Percentiles rank a stretch among this genome's conserved stretches.
phyloP scores from a whole-genome alignment of 2,113 vertebrate genomes.

The Istiophorus platypterus region DNA sequence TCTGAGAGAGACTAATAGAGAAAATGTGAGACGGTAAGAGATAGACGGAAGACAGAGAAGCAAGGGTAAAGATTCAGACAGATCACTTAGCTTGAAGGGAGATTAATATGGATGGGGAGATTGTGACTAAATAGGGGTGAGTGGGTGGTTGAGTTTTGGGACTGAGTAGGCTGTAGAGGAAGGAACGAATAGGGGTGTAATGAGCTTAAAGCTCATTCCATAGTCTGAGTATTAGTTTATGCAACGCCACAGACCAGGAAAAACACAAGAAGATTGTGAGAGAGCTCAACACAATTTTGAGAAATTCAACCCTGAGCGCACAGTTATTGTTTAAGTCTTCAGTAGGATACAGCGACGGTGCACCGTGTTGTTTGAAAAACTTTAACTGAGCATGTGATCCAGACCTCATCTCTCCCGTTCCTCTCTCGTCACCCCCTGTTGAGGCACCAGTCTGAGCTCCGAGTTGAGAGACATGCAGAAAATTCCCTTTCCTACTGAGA shows the following conservation, averaged over 20 bases:
- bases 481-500: not conserved
- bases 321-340: not conserved
- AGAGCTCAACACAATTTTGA: not conserved
- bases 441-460: not conserved
- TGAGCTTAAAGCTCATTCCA: constrained; percentile 29
- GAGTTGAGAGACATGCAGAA: not conserved
- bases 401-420: not conserved
- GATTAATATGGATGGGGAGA: constrained; percentile 71
- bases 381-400: not conserved
- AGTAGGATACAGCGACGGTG: not conserved
- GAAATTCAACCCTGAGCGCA: not conserved
- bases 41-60: constrained; percentile 47
- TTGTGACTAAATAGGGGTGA: constrained; percentile 51
- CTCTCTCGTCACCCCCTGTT: no score
- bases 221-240: constrained; percentile 17
- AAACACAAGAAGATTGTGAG: not conserved
- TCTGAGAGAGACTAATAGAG: constrained; percentile 66
- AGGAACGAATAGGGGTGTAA: constrained; percentile 28
- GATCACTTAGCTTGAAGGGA: constrained; percentile 71
- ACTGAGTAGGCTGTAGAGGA: constrained; percentile 44
- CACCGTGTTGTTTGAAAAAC: not conserved
- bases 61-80: constrained; percentile 75
- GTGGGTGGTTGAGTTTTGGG: constrained; percentile 65
- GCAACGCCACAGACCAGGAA: not conserved
- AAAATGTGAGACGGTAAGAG: constrained; percentile 59